Conservation (phyloP, 2,113 vertebrate species). For the Oryzias javanicus region DNA sequence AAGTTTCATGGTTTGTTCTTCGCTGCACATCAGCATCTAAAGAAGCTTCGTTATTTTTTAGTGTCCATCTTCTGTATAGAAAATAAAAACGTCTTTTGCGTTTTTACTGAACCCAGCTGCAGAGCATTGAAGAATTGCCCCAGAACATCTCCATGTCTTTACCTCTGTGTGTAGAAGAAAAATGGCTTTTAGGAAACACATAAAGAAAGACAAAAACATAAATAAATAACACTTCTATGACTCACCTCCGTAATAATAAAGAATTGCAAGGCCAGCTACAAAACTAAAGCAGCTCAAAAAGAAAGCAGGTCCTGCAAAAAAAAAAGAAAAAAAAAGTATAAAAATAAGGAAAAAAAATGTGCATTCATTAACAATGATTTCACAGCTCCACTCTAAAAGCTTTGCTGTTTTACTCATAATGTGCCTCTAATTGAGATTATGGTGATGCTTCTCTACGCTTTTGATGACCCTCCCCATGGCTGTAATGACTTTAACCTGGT, state of each 20-base stretch:
- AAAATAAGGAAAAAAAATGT: too few species aligned
- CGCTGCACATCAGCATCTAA: conserved; percentile 1
- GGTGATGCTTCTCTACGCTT: background rate
- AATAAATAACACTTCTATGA: background rate
- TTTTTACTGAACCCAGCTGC: conserved; percentile 82
- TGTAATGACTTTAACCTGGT: conserved; percentile 50
- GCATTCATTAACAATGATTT: background rate
- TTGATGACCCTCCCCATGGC: conserved; percentile 42
- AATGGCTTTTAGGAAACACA: background rate
- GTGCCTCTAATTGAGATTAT: background rate
- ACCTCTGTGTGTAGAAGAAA: conserved; percentile 39
- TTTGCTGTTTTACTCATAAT: background rate
- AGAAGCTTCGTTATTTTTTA: conserved; percentile 29
- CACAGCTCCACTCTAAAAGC: background rate
- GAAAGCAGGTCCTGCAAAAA: conserved; percentile 81
- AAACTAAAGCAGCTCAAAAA: conserved; percentile 88
- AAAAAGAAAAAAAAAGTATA: conserved; percentile 1
- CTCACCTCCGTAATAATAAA: conserved; percentile 89
- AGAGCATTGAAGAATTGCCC: conserved; percentile 60
- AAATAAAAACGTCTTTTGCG: conserved; percentile 83
- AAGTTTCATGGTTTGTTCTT: conserved; percentile 21
- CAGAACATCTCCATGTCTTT: conserved; percentile 38
- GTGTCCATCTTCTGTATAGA: conserved; percentile 78
- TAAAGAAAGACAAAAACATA: background rate
- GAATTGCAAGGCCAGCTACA: conserved; percentile 81